Evolutionary conservation across 1,140 invertebrate genomes (phyloP).

Genomic region (Platyscapa corneri): DNA sequence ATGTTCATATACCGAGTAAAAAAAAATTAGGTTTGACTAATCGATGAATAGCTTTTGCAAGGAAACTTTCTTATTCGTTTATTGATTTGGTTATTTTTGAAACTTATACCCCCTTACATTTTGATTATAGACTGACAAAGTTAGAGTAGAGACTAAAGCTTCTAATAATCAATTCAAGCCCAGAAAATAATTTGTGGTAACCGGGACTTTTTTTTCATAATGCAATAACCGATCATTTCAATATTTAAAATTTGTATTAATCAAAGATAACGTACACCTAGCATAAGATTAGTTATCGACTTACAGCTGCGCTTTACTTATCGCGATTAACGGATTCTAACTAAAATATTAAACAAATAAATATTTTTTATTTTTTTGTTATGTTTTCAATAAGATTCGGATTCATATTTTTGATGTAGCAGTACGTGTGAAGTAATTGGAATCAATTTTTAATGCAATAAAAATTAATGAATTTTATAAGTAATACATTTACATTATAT

Average conservation of each 20-base stretch:
- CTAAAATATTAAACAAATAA: neutral
- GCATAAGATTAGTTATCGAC: neutral
- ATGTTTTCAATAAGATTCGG: too few relatives aligned
- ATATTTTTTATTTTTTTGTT: neutral
- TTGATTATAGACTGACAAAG: neutral
- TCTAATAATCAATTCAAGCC: neutral
- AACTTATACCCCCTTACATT: neutral
- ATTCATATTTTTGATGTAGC: too few relatives aligned
- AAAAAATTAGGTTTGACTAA: too few relatives aligned
- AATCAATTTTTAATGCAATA: too few relatives aligned
- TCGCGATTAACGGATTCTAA: neutral
- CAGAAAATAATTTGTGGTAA: slow-evolving; percentile 2
- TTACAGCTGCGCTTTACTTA: neutral
- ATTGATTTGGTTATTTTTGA: neutral
- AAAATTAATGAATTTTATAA: too few relatives aligned
- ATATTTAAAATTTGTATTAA: too few relatives aligned
- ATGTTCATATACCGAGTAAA: too few relatives aligned
- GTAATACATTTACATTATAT: too few relatives aligned
- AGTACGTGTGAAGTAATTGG: too few relatives aligned
- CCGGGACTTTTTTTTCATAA: neutral
- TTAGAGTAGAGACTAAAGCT: neutral
- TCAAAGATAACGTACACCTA: too few relatives aligned
- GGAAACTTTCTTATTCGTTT: neutral
- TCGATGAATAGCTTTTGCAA: neutral
- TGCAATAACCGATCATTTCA: neutral